These are phyloP conservation scores for Agrilus planipennis DNA, from an alignment of 1,140 invertebrate species.

Conservation along the genomic window DNA sequence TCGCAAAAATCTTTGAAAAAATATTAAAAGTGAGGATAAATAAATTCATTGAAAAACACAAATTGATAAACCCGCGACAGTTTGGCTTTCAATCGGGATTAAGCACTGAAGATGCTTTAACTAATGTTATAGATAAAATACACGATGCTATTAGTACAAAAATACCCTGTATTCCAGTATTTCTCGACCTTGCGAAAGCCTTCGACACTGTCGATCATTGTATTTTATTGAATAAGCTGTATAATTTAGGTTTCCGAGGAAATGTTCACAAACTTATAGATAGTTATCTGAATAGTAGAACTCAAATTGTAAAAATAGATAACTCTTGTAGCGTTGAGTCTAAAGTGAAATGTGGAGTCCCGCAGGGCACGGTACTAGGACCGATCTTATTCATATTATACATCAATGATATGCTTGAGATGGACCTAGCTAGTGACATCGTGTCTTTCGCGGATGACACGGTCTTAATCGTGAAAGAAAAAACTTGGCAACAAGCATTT, in stretches of 20 bases:
- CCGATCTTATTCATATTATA: too few species aligned
- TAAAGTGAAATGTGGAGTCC: too few species aligned
- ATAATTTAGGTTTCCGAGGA: constrained; percentile 5
- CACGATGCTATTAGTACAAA: background rate
- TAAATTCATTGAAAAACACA: constrained; percentile 1
- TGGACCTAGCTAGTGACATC: too few species aligned
- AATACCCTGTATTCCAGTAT: background rate
- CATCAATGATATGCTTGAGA: too few species aligned
- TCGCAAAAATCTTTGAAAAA: constrained; percentile 1
- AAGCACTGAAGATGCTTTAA: background rate
- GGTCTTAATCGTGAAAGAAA: too few species aligned
- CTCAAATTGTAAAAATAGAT: too few species aligned
- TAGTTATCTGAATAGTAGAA: constrained; percentile 6
- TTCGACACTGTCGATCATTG: constrained; percentile 7
- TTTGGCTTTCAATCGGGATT: background rate
- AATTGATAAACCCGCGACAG: background rate
- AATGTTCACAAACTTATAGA: constrained; percentile 2
- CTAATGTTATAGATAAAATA: background rate
- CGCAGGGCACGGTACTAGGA: too few species aligned
- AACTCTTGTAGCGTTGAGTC: too few species aligned
- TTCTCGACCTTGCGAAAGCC: constrained; percentile 7
- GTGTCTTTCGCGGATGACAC: too few species aligned
- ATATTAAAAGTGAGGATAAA: background rate
- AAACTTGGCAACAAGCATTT: too few species aligned
- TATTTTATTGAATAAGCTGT: constrained; percentile 4